phyloP scores from a whole-genome alignment of 92 coral and sea anemone genomes.

The Bergia puertoricense region DNA sequence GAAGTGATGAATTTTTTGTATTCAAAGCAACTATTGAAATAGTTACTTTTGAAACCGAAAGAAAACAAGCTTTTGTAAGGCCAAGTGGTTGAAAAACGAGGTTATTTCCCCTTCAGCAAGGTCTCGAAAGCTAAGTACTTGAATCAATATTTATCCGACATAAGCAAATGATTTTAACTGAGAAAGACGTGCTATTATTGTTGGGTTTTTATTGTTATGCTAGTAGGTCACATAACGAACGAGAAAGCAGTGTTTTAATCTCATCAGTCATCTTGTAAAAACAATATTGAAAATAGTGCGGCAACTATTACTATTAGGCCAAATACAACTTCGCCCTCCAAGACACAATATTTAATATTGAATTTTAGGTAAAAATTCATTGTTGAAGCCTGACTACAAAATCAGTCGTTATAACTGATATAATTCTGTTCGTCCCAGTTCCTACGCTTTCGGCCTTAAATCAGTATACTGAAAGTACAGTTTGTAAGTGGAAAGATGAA shows the following conservation, averaged over 20 bases:
- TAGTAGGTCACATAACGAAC: neutral
- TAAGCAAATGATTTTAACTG: neutral
- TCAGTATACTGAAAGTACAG: neutral
- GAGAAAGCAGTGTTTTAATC: neutral
- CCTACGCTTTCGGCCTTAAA: neutral
- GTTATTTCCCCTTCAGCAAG: too few species aligned
- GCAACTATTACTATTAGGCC: too few species aligned
- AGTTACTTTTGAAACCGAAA: too few species aligned
- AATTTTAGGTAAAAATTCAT: neutral
- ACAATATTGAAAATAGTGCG: neutral
- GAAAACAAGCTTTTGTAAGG: neutral
- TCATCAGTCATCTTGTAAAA: neutral
- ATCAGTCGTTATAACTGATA: neutral
- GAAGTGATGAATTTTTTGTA: too few species aligned
- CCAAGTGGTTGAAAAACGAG: neutral
- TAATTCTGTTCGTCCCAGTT: neutral
- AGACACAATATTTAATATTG: too few species aligned
- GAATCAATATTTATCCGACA: neutral
- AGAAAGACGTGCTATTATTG: too few species aligned
- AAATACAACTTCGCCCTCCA: neutral
- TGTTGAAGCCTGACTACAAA: neutral
- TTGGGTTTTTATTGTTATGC: neutral
- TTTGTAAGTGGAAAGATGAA: too few species aligned
- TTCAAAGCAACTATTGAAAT: too few species aligned
- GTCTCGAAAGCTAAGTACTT: neutral